Conservation (phyloP, 2,113 vertebrate genomes). For the Piaya cayana region DNA sequence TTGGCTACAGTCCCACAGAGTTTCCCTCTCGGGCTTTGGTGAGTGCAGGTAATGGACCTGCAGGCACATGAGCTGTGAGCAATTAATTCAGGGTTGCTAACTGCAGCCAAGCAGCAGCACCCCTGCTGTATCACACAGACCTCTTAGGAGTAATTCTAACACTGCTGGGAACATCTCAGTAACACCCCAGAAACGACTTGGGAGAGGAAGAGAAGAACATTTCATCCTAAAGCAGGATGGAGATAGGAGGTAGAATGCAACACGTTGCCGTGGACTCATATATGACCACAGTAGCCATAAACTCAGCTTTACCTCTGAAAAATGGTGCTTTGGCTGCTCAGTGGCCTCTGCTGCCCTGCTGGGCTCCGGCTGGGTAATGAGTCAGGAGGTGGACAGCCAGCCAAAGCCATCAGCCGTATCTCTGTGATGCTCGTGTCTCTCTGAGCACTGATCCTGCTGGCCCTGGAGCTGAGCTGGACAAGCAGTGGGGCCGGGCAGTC, state of each 20-base stretch:
- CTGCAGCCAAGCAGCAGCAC: not conserved
- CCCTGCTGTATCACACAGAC: not conserved
- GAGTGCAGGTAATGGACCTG: not conserved
- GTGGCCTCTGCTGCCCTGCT: not conserved
- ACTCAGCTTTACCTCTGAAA: not conserved
- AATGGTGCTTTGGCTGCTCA: not conserved
- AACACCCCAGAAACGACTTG: not conserved
- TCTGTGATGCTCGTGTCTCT: not conserved
- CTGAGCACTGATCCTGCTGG: not conserved
- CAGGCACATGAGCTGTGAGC: not conserved
- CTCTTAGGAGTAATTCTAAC: not conserved
- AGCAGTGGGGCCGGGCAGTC: not conserved
- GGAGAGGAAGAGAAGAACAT: not conserved
- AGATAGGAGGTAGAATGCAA: not conserved
- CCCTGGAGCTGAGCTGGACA: not conserved
- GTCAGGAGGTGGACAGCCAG: not conserved
- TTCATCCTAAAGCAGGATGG: not conserved
- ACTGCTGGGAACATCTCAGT: not conserved
- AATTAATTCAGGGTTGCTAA: not conserved
- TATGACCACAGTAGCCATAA: not conserved
- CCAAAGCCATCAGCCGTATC: not conserved
- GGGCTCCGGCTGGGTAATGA: fast-evolving
- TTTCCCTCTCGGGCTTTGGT: not conserved
- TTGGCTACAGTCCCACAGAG: not conserved
- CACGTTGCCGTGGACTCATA: not conserved